Conservation (phyloP, 2,888 invertebrate species). For the Drosophila kokeensis region DNA sequence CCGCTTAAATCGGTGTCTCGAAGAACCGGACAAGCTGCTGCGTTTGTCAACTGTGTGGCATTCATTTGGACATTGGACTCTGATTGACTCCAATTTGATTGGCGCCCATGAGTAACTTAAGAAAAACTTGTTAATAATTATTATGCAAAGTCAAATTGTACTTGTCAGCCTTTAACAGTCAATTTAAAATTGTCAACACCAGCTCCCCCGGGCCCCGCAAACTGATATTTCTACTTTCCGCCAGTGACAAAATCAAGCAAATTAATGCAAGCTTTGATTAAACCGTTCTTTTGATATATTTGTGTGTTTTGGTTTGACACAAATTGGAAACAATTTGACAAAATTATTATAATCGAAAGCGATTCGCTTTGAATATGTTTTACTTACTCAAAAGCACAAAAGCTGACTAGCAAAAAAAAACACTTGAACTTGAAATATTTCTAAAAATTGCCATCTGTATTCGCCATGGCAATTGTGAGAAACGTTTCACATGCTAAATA, state of each 20-base stretch:
- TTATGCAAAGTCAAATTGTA: constrained; percentile 46
- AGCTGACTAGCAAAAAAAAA: neutral
- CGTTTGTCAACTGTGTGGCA: neutral
- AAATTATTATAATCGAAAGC: neutral
- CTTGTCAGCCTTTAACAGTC: constrained; percentile 33
- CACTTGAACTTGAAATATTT: neutral
- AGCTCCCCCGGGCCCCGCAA: neutral
- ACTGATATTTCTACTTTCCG: neutral
- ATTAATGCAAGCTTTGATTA: constrained; percentile 1
- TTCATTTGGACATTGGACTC: constrained; percentile 6
- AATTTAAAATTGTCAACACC: constrained; percentile 5
- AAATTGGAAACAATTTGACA: neutral
- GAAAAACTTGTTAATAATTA: constrained; percentile 45
- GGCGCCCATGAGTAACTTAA: constrained; percentile 2
- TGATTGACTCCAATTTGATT: constrained; percentile 2
- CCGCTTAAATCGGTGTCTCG: constrained; percentile 3
- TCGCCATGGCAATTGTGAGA: neutral
- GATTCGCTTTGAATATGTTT: neutral
- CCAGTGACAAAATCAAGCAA: constrained; percentile 28
- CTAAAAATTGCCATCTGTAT: neutral
- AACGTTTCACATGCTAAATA: neutral
- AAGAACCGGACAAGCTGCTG: constrained; percentile 22
- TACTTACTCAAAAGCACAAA: neutral
- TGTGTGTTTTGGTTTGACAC: constrained; percentile 5
- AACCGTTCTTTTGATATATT: constrained; percentile 22